A percentile compares a stretch with the other conserved stretches of the same genome.
These are phyloP conservation scores for Apis cerana DNA, from an alignment of 1,140 invertebrate species.

Conservation along the genomic window DNA sequence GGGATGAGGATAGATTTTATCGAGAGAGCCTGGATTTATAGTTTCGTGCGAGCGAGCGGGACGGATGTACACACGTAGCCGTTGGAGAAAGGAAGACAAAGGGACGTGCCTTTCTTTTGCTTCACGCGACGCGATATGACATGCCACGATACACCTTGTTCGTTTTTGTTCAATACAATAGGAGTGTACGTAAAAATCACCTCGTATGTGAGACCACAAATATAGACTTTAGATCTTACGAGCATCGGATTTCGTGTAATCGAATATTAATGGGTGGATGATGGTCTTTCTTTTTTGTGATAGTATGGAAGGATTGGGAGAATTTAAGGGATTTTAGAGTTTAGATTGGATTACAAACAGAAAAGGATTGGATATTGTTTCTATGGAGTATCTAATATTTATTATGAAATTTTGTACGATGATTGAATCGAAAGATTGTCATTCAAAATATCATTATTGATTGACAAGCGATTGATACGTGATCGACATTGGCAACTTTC, in stretches of 20 bases:
- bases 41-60: conserved; percentile 20
- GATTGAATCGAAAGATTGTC: too few relatives aligned
- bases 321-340: too few relatives aligned
- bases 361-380: too few relatives aligned
- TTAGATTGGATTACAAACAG: too few relatives aligned
- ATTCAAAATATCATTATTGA: too few relatives aligned
- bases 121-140: conserved; percentile 33
- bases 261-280: too few relatives aligned
- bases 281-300: too few relatives aligned
- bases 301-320: too few relatives aligned
- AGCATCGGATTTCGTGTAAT: neutral
- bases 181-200: neutral
- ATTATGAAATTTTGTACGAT: too few relatives aligned
- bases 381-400: too few relatives aligned
- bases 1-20: conserved; percentile 54
- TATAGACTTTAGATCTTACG: neutral
- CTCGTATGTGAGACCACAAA: neutral
- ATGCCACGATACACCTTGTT: conserved; percentile 8
- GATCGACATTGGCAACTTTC: too few relatives aligned
- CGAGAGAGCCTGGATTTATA: conserved; percentile 63
- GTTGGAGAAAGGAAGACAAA: conserved; percentile 17
- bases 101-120: conserved; percentile 36
- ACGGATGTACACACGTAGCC: neutral
- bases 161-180: conserved; percentile 1
- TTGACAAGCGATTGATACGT: too few relatives aligned